These are phyloP conservation scores for Brachypodius melanocephalos DNA, from an alignment of 2,113 vertebrate genomes.

Conservation along the genomic window DNA sequence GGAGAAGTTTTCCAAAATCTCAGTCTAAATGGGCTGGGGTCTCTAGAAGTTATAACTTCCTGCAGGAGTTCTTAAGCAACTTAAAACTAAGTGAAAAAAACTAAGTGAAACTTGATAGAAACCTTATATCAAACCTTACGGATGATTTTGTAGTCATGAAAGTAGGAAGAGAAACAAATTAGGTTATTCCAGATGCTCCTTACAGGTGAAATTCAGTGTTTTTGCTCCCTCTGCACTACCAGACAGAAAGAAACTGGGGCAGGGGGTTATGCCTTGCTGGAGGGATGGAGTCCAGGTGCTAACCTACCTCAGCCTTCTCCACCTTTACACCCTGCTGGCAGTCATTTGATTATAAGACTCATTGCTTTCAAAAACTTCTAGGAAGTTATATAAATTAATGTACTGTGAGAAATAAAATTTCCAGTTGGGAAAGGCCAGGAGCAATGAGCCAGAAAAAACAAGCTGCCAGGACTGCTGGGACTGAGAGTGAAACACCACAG, in stretches of 20 bases:
- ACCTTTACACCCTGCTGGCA: neutral
- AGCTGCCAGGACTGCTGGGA: neutral
- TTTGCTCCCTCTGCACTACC: neutral
- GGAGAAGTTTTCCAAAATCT: neutral
- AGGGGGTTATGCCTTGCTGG: neutral
- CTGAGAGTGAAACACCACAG: neutral
- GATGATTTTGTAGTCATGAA: neutral
- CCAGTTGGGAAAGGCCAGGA: neutral
- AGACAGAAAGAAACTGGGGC: neutral
- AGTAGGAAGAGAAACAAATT: neutral
- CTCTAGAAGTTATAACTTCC: neutral
- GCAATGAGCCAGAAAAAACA: neutral
- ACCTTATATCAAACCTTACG: neutral
- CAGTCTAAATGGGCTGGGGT: neutral
- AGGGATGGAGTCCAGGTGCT: neutral
- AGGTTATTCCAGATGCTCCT: neutral
- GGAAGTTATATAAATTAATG: neutral
- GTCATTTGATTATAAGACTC: neutral
- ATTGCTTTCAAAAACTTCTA: neutral
- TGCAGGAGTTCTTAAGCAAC: neutral
- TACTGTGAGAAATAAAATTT: neutral
- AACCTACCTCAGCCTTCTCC: neutral
- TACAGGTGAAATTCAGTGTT: neutral
- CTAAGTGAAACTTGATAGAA: neutral
- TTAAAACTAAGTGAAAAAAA: neutral